Evolutionary conservation across 2,797 vertebrate genomes (phyloP).

Genomic region (Xenentodon cancila): DNA sequence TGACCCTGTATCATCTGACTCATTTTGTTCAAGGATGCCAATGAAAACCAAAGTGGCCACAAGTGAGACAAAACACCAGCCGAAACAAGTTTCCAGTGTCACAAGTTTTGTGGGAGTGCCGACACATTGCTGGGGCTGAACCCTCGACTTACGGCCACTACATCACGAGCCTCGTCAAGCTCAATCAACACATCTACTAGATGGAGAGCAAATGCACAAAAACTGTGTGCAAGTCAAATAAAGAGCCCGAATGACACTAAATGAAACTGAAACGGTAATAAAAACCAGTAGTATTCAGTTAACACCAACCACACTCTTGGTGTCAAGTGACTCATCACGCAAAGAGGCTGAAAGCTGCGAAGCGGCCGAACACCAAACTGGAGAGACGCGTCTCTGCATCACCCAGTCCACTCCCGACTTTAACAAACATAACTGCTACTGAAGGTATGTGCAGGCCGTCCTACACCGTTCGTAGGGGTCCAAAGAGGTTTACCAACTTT

Average conservation of each 20-base stretch:
- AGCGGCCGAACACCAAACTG: neutral
- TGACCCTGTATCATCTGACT: slow-evolving; percentile 35
- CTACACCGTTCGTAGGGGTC: too few species aligned
- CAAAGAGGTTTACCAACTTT: too few species aligned
- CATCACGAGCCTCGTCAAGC: neutral
- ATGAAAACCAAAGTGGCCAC: slow-evolving; percentile 28
- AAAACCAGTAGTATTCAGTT: neutral
- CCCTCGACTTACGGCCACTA: slow-evolving; percentile 11
- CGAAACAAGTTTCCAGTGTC: slow-evolving; percentile 26
- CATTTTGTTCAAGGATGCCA: slow-evolving; percentile 6
- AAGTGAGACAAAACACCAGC: slow-evolving; percentile 26
- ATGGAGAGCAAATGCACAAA: neutral
- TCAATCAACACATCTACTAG: neutral
- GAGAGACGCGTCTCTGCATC: slow-evolving; percentile 13
- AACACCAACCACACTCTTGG: slow-evolving; percentile 5
- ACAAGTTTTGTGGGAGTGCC: neutral
- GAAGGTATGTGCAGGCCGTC: slow-evolving; percentile 29
- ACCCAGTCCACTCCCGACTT: slow-evolving; percentile 4
- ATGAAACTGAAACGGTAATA: slow-evolving; percentile 9
- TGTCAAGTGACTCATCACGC: slow-evolving; percentile 21
- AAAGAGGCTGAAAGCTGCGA: slow-evolving; percentile 3
- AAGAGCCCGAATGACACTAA: neutral
- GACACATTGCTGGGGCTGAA: too few species aligned
- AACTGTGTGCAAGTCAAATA: neutral
- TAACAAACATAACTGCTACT: slow-evolving; percentile 50